Evolutionary conservation across 2,888 invertebrate genomes (phyloP).

Genomic region (Melieria crassipennis): DNA sequence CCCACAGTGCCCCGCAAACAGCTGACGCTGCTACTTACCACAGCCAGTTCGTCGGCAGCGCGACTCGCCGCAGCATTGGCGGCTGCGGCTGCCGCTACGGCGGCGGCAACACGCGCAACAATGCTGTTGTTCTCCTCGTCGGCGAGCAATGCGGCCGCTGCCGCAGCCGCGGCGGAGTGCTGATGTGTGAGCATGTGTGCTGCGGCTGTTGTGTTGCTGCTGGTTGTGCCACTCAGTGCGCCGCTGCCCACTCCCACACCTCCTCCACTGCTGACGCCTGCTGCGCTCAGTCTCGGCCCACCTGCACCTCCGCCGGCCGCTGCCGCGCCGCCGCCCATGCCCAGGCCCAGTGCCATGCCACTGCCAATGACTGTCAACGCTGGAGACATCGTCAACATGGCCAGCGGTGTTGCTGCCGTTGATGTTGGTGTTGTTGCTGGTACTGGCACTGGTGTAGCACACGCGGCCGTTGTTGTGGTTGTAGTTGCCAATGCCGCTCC

Average conservation of each 20-base stretch:
- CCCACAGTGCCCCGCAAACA: neutral
- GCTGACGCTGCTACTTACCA: conserved; percentile 18
- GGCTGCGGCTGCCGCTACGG: conserved; percentile 46
- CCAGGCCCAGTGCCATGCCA: conserved; percentile 23
- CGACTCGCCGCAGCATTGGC: conserved; percentile 54
- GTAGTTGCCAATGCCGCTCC: conserved; percentile 12
- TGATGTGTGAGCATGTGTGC: conserved; percentile 13
- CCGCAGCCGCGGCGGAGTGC: conserved; percentile 27
- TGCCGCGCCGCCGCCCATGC: conserved; percentile 6
- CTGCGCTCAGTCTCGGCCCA: neutral
- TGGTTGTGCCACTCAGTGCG: too few relatives aligned
- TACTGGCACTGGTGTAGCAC: neutral
- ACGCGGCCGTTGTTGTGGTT: conserved; percentile 33
- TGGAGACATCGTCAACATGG: conserved; percentile 27
- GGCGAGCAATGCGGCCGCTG: conserved; percentile 40
- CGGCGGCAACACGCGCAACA: conserved; percentile 31
- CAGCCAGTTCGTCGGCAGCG: conserved; percentile 39
- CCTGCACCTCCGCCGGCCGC: conserved; percentile 14
- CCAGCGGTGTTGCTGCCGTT: conserved; percentile 19
- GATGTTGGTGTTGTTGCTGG: conserved; percentile 34
- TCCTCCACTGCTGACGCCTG: conserved; percentile 9
- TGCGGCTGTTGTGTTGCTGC: conserved; percentile 7
- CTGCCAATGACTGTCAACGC: conserved; percentile 28
- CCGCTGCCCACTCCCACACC: too few relatives aligned
- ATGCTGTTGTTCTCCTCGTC: conserved; percentile 7